Percentiles rank a stretch among this genome's conserved stretches.
Evolutionary conservation across 2,888 invertebrate species (phyloP).

Genomic region (Hemaris fuciformis): DNA sequence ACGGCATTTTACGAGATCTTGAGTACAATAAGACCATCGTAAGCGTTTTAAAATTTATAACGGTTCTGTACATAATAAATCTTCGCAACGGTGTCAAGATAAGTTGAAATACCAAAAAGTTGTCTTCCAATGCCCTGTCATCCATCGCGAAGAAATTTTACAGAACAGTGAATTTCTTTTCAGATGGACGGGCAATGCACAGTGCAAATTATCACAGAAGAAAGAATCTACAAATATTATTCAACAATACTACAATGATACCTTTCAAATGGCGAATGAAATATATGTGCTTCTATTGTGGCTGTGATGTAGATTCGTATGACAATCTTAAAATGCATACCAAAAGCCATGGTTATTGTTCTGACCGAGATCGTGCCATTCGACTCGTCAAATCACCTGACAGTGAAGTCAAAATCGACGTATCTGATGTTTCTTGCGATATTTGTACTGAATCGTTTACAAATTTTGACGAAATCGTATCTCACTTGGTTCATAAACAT

Average conservation of each 20-base stretch:
- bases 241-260: conserved; percentile 67
- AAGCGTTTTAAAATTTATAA: no score
- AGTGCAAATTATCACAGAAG: conserved; percentile 37
- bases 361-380: conserved; percentile 49
- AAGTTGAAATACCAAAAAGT: background rate
- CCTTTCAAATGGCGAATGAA: conserved; percentile 71
- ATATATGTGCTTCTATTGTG: conserved; percentile 68
- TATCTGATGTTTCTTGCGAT: conserved; percentile 56
- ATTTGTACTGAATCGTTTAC: conserved; percentile 42
- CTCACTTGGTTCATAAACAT: conserved; percentile 53
- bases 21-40: no score
- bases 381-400: conserved; percentile 53
- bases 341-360: conserved; percentile 50
- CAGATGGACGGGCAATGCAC: conserved; percentile 56
- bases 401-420: conserved; percentile 63
- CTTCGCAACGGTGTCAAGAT: background rate
- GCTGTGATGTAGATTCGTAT: conserved; percentile 45
- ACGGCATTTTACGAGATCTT: no score
- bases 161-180: conserved; percentile 59
- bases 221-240: conserved; percentile 57
- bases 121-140: background rate
- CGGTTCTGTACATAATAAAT: background rate
- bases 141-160: conserved; percentile 54
- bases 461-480: conserved; percentile 27
- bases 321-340: conserved; percentile 52